Percentiles rank a stretch among this genome's conserved stretches.
phyloP scores from a whole-genome alignment of 2,113 vertebrate genomes.

The Alexandromys fortis region DNA sequence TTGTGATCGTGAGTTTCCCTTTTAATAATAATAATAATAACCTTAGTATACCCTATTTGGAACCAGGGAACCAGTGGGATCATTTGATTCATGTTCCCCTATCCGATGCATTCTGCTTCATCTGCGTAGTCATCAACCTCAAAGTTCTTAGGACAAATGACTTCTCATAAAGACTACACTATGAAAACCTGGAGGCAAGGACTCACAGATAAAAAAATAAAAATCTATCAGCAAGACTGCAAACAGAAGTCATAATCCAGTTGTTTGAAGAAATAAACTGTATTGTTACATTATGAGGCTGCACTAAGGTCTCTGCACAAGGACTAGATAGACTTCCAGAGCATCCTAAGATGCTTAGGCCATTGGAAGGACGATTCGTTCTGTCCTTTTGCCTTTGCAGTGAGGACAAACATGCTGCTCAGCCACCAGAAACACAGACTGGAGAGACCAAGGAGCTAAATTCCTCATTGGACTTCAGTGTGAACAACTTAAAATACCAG shows the following conservation, averaged over 20 bases:
- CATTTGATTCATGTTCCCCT: no score
- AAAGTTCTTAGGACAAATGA: constrained; percentile 26
- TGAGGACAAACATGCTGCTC: rapidly evolving
- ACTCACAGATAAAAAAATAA: not conserved
- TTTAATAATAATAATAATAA: no score
- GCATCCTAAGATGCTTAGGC: rapidly evolving
- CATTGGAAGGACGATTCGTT: rapidly evolving
- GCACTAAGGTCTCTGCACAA: not conserved
- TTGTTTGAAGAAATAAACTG: not conserved
- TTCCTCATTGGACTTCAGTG: not conserved
- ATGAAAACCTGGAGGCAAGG: not conserved
- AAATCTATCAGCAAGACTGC: constrained; percentile 19
- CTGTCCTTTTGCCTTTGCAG: rapidly evolving
- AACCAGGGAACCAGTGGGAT: no score
- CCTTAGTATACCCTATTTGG: no score
- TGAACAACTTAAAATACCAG: not conserved
- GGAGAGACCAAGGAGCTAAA: rapidly evolving
- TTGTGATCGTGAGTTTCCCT: no score
- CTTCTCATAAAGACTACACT: constrained; percentile 54
- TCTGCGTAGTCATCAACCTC: not conserved
- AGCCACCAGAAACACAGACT: not conserved
- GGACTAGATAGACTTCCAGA: not conserved
- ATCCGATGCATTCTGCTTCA: no score
- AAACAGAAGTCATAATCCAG: not conserved
- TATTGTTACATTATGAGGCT: not conserved